Base-by-base conservation (phyloP, 2,113 vertebrate genomes). In the Henicopernis longicauda region DNA sequence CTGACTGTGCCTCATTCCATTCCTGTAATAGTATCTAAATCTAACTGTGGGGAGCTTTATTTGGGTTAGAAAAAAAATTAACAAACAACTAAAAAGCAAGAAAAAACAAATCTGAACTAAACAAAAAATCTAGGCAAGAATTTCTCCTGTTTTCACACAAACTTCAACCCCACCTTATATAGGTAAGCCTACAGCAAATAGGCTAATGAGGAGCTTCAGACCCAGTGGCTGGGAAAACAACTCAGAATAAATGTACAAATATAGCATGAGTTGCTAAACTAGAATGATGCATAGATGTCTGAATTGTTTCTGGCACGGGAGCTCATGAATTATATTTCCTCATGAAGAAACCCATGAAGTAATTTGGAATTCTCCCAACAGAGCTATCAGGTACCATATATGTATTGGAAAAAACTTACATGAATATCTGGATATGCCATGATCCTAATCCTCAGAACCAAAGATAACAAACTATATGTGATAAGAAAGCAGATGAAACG, bases 231-330 rank as follows among this genome's bases (percentile, higher is more conserved):
- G 72, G 59, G 42, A 94, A 96, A 94, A 86, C 44, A 88, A n/a
- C 57, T 80, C 26, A 26, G 59, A 92, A 92, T 71, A 94, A 94
- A 90, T 52, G n/a, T 83, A 86, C 45, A 3, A 95, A 86, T 83
- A 94, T 63, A 90, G 34, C n/a, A 47, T 61, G 57, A 92, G 13
- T 89, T 94, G 90, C 80, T 83, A 93, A 92, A 76, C 27, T 17
- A 31, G 73, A 96, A 74, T 84, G 73, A 87, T 93, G 42, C 50
- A 62, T 79, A 77, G 74, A 93, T 52, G 12, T 80, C 78, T 80
- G 66, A 77, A 71, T 73, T 95, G 73, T 91, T 95, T 87, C 93
- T 97, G 95, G 66, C 78, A 95, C 3, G 6, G 61, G 34, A 81
- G 19, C 16, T 85, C 66, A 80, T 65, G 62, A 95, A 65, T 95